Evolutionary conservation across 1,140 invertebrate genomes (phyloP).

Genomic region (Drosophila ficusphila): DNA sequence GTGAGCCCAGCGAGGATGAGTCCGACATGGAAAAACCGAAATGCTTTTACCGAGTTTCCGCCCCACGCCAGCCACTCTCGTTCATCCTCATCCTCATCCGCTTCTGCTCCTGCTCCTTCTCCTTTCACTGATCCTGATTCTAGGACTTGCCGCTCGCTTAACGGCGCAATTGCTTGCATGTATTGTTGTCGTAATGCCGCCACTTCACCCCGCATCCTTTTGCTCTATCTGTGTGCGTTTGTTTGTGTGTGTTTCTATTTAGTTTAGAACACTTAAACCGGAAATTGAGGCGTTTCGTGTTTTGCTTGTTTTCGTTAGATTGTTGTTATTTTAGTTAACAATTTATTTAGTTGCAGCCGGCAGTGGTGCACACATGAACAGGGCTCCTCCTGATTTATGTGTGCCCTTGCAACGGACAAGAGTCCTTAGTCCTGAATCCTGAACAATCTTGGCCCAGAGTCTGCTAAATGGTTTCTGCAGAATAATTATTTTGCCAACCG

Average conservation of each 20-base stretch:
- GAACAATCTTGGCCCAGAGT: neutral
- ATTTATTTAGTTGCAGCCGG: constrained; percentile 75
- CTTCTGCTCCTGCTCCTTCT: too few relatives aligned
- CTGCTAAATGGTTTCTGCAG: neutral
- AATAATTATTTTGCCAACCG: constrained; percentile 17
- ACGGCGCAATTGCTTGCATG: constrained; percentile 62
- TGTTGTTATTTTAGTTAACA: constrained; percentile 83
- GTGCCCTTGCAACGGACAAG: constrained; percentile 50
- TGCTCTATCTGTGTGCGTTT: constrained; percentile 7
- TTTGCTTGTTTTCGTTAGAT: constrained; percentile 80
- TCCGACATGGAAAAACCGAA: constrained; percentile 67
- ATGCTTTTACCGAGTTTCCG: constrained; percentile 80
- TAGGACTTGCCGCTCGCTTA: constrained; percentile 45
- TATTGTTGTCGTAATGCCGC: constrained; percentile 48
- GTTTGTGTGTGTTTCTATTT: constrained; percentile 65
- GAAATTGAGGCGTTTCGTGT: constrained; percentile 83
- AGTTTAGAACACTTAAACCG: constrained; percentile 80
- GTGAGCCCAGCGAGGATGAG: constrained; percentile 43
- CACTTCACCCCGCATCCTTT: neutral
- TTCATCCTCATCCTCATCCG: constrained; percentile 31
- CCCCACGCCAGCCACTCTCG: constrained; percentile 59
- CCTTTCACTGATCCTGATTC: neutral
- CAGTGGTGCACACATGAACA: constrained; percentile 26
- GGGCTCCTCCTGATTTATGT: constrained; percentile 56
- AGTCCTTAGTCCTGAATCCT: neutral